Conservation (phyloP, 2,888 invertebrate species). For the Thereva unica region DNA sequence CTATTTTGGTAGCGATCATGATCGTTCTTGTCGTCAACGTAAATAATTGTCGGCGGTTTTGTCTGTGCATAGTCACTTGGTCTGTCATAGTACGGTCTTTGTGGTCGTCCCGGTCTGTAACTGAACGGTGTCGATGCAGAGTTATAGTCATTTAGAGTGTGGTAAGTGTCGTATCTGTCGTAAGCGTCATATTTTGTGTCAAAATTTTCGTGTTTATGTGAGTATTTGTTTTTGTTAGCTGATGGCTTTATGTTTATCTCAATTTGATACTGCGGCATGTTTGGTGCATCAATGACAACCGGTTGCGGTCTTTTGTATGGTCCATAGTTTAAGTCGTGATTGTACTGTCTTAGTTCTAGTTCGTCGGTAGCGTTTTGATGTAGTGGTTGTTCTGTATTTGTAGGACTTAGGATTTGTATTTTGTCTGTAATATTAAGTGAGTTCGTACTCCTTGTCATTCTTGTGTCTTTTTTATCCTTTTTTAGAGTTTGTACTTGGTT, state of each 20-base stretch:
- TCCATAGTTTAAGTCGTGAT: too few species aligned
- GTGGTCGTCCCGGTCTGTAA: constrained; percentile 29
- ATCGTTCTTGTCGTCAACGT: constrained; percentile 51
- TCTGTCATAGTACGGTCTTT: constrained; percentile 19
- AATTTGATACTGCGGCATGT: constrained; percentile 53
- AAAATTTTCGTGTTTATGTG: constrained; percentile 7
- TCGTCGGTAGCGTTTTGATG: too few species aligned
- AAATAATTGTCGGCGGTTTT: constrained; percentile 56
- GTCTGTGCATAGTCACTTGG: constrained; percentile 44
- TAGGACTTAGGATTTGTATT: too few species aligned
- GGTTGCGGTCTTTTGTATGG: constrained; percentile 49
- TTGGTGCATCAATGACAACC: constrained; percentile 50
- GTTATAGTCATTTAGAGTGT: constrained; percentile 43
- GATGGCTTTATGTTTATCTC: constrained; percentile 55
- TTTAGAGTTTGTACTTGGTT: too few species aligned
- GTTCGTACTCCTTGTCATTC: too few species aligned
- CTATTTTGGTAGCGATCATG: constrained; percentile 42
- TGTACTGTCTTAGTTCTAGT: too few species aligned
- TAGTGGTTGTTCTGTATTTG: too few species aligned
- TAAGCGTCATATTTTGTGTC: constrained; percentile 21
- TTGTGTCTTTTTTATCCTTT: too few species aligned
- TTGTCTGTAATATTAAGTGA: too few species aligned
- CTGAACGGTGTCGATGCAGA: constrained; percentile 41
- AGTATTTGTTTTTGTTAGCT: constrained; percentile 21
- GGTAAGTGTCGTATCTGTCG: constrained; percentile 18